Evolutionary conservation across 1,140 invertebrate genomes (phyloP).

Genomic region (Drosophila subpulchrella): DNA sequence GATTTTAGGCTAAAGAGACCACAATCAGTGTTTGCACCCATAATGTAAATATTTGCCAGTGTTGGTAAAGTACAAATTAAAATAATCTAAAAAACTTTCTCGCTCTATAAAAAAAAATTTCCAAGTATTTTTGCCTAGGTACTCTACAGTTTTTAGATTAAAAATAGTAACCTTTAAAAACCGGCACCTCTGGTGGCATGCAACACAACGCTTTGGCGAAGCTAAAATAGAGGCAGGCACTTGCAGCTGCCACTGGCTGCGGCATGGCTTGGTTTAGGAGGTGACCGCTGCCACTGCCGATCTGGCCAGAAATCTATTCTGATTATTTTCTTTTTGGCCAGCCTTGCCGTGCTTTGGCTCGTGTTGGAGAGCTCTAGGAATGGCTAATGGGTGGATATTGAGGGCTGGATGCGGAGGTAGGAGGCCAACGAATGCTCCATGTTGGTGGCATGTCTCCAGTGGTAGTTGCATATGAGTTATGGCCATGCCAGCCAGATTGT

Average conservation of each 20-base stretch:
- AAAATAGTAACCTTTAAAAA: too few species aligned
- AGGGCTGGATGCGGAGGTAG: not conserved
- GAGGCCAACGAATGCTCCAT: constrained; percentile 27
- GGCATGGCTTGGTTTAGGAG: constrained; percentile 38
- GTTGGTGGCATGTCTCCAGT: constrained; percentile 65
- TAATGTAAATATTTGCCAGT: too few species aligned
- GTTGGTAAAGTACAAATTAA: too few species aligned
- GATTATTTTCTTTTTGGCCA: constrained; percentile 44
- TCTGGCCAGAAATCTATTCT: constrained; percentile 55
- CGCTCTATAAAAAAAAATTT: too few species aligned
- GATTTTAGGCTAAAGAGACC: too few species aligned
- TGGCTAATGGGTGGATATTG: constrained; percentile 7
- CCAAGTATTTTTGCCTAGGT: too few species aligned
- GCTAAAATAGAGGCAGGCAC: constrained; percentile 53
- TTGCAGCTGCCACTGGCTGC: constrained; percentile 66
- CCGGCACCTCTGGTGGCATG: constrained; percentile 36
- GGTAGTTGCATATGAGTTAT: constrained; percentile 68
- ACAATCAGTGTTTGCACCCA: too few species aligned
- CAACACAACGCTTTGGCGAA: constrained; percentile 22
- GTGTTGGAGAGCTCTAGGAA: constrained; percentile 21
- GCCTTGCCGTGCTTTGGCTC: constrained; percentile 26
- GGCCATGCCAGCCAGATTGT: constrained; percentile 60
- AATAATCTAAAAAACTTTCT: too few species aligned
- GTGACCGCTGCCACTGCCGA: constrained; percentile 44
- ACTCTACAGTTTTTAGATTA: too few species aligned